phyloP scores from a whole-genome alignment of 1,140 invertebrate genomes.

The Euschistus heros region DNA sequence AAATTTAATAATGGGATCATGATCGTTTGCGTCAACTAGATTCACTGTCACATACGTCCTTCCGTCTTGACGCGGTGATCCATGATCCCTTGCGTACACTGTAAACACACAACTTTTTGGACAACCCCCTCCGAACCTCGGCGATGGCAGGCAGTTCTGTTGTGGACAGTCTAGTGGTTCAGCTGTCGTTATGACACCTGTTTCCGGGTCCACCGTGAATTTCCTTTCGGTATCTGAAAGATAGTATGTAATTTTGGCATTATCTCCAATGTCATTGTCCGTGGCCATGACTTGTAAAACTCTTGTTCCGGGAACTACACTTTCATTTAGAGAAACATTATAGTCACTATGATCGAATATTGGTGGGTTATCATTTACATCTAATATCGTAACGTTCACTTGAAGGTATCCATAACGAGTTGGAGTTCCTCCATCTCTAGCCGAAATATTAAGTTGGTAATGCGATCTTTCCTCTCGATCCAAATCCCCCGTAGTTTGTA shows the following conservation, averaged over 20 bases:
- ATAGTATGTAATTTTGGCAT: constrained; percentile 84
- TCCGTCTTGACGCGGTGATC: constrained; percentile 77
- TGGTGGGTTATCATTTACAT: constrained; percentile 91
- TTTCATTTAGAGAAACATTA: constrained; percentile 83
- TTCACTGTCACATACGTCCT: constrained; percentile 91
- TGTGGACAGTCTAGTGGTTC: constrained; percentile 68
- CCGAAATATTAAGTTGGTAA: constrained; percentile 82
- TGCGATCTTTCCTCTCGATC: constrained; percentile 75
- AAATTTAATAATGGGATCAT: constrained; percentile 85
- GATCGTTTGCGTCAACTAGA: constrained; percentile 76
- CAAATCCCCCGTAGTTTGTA: constrained; percentile 79
- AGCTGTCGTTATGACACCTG: constrained; percentile 70
- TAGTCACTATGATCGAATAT: constrained; percentile 89
- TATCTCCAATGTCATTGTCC: constrained; percentile 84
- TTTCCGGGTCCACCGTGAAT: constrained; percentile 80
- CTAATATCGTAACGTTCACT: constrained; percentile 82
- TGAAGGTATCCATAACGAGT: constrained; percentile 69
- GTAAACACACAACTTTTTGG: constrained; percentile 88
- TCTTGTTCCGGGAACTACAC: constrained; percentile 70
- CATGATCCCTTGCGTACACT: constrained; percentile 85
- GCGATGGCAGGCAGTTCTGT: constrained; percentile 41
- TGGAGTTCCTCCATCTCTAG: constrained; percentile 71
- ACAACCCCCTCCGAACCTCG: constrained; percentile 46
- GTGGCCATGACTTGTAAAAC: constrained; percentile 84
- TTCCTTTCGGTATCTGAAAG: constrained; percentile 71